Conservation (phyloP, 2,888 invertebrate species). For the Pristionchus arcanus region DNA sequence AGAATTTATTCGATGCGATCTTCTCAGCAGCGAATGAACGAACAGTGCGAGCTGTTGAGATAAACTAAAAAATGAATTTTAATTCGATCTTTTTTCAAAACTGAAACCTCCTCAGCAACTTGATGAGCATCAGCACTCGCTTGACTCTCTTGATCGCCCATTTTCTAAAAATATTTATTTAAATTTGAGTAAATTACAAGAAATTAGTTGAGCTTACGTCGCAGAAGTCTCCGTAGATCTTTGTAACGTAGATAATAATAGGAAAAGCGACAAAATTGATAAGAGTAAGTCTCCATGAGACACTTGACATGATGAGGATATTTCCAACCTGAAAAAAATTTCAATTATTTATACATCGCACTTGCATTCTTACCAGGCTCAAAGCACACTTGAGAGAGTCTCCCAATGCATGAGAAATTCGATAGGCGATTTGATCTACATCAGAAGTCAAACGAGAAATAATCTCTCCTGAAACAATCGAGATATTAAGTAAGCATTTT, state of each 20-base stretch:
- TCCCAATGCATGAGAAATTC: conserved; percentile 78
- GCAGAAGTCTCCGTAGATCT: conserved; percentile 79
- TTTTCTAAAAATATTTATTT: conserved; percentile 66
- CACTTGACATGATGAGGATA: conserved; percentile 79
- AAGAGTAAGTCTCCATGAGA: conserved; percentile 80
- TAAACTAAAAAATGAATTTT: conserved; percentile 56
- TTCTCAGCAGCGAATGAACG: conserved; percentile 79
- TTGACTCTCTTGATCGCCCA: conserved; percentile 79
- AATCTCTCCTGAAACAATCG: conserved; percentile 73
- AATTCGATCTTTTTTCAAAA: background rate
- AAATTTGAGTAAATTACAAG: too few species aligned
- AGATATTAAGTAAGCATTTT: background rate
- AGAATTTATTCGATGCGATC: conserved; percentile 77
- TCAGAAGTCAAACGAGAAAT: conserved; percentile 80
- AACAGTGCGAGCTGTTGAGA: conserved; percentile 80
- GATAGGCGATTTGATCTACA: conserved; percentile 79
- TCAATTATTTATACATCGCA: background rate
- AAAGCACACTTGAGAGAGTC: conserved; percentile 76
- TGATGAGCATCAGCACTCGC: conserved; percentile 79
- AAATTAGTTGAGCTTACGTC: conserved; percentile 70
- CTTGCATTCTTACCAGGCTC: background rate
- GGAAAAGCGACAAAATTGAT: conserved; percentile 79
- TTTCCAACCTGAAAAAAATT: conserved; percentile 49
- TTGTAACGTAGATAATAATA: conserved; percentile 76
- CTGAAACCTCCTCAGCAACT: conserved; percentile 79